phyloP scores from a whole-genome alignment of 2,888 invertebrate genomes.

The Gymnosoma rotundatum region DNA sequence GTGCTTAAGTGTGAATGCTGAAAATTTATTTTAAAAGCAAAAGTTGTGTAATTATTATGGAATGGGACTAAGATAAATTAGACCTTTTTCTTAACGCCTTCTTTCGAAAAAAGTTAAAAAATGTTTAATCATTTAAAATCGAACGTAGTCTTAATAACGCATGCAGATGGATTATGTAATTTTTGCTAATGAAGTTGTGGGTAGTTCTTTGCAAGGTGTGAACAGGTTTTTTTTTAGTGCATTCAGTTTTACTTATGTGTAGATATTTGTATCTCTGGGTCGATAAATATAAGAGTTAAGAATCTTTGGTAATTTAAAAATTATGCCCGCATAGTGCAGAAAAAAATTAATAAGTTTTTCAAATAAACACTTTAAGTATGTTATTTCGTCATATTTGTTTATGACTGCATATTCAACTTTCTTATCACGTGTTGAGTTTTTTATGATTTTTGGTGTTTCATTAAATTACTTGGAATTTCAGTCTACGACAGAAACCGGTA shows the following conservation, averaged over 20 bases:
- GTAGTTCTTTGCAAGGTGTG: constrained; percentile 11
- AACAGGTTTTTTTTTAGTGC: constrained; percentile 1
- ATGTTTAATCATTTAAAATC: no score
- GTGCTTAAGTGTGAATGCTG: constrained; percentile 27
- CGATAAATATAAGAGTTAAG: background rate
- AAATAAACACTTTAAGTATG: no score
- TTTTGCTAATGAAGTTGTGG: constrained; percentile 5
- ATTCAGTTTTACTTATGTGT: background rate
- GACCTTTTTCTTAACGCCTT: background rate
- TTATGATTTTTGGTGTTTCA: background rate
- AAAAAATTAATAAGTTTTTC: no score
- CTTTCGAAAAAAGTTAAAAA: background rate
- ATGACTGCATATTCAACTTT: background rate
- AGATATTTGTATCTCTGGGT: background rate
- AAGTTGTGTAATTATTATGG: constrained; percentile 59
- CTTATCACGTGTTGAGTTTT: constrained; percentile 53
- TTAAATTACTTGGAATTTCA: no score
- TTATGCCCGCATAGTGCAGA: no score
- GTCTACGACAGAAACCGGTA: constrained; percentile 41
- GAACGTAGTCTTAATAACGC: no score
- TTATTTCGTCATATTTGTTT: constrained; percentile 21
- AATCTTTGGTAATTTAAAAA: background rate
- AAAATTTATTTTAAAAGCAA: constrained; percentile 30
- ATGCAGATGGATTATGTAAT: constrained; percentile 54
- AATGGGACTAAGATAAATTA: background rate